These are phyloP conservation scores for Athalia cordata DNA, from an alignment of 2,888 invertebrate genomes.

Conservation along the genomic window DNA sequence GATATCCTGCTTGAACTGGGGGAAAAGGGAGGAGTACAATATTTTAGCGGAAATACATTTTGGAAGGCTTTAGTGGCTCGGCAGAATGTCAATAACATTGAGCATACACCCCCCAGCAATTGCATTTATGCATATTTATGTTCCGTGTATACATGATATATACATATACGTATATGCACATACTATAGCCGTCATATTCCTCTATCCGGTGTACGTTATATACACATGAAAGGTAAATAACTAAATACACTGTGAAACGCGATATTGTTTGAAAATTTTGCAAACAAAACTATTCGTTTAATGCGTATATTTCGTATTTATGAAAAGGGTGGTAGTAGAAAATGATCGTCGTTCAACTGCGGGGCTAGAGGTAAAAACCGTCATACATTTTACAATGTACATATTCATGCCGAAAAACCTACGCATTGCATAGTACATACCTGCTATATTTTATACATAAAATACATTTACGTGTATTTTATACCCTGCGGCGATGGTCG, in stretches of 20 bases:
- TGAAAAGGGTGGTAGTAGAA: not conserved
- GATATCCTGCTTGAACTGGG: not conserved
- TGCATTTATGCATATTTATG: constrained; percentile 71
- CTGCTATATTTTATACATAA: no score
- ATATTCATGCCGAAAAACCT: no score
- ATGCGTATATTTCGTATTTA: not conserved
- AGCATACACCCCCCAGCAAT: constrained; percentile 40
- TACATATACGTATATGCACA: not conserved
- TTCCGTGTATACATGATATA: constrained; percentile 8
- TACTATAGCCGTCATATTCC: no score
- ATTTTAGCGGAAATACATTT: constrained; percentile 35
- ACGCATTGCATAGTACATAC: no score
- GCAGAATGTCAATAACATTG: constrained; percentile 41
- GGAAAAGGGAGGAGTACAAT: not conserved
- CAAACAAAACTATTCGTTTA: constrained; percentile 37
- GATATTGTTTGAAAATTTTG: constrained; percentile 44
- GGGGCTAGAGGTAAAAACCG: not conserved
- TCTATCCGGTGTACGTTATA: not conserved
- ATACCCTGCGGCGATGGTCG: no score
- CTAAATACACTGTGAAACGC: constrained; percentile 37
- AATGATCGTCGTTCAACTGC: constrained; percentile 15
- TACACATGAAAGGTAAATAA: constrained; percentile 5
- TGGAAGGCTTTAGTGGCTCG: constrained; percentile 15
- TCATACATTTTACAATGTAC: no score
- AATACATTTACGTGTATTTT: no score